Base-by-base conservation (phyloP, 2,888 invertebrate species). In the Rhamphomyia laevipes region DNA sequence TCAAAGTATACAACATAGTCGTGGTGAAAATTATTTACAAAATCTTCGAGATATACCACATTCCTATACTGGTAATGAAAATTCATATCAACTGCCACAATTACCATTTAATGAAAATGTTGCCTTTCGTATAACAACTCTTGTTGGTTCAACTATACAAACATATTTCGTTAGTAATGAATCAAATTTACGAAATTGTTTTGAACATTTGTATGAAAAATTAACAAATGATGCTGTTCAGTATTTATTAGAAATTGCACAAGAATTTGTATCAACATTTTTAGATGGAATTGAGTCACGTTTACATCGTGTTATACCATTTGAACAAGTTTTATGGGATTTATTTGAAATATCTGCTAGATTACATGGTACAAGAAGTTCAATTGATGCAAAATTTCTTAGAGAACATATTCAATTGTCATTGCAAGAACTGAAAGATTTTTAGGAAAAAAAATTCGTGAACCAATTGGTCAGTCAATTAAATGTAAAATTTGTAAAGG, bases 1-100 rank as follows among this genome's bases (percentile, higher is more conserved):
- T 11, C 59, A 59, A 35, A 66, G 56, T 52, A 51, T 68, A 1
- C 67, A 67, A 51, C 63, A 64, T 37, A 60, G 60, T 27, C 46
- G 53, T 7, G 67, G 66, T 9, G 52, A 61, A 4, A 58, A 62
- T 54, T 27, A 27, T 27, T 27, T 27, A 27, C 7, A 6, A 27
- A 27, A 27, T 27, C 23, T 27, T 27, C 23, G 23, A 4, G 7
- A 27, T 27, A 27, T 27, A 27, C 23, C 23, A 27, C 4, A 4
- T 6, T 4, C 23, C 2, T 27, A 27, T 27, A 27, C 23, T 7
- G 23, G 23, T 27, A 27, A 27, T 27, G 23, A 27, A 13, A 35
- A 35, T 35, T n/a, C n/a, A 35, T 35, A 5, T 35, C 35, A 35
- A 35, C 13, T 35, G 7, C 13, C 35, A 35, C n/a, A 13, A 35